Conservation (phyloP, 2,797 vertebrate genomes). For the Emydoidea blandingii region DNA sequence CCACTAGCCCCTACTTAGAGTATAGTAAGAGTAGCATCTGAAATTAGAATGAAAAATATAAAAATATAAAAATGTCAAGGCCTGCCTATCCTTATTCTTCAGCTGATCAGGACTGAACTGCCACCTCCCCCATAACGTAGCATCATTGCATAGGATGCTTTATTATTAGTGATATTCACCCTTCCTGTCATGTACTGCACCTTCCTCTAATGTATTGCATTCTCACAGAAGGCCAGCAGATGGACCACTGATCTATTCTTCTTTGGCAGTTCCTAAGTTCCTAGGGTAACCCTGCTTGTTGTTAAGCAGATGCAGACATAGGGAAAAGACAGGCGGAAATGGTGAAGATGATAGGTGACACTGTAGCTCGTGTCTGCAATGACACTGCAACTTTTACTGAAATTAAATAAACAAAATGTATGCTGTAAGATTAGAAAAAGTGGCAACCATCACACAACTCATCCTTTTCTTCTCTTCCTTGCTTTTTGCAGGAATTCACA, state of each 20-base stretch:
- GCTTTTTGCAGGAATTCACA: neutral
- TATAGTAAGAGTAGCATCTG: neutral
- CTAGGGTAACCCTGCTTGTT: neutral
- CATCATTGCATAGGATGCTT: neutral
- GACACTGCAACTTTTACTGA: neutral
- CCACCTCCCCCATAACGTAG: neutral
- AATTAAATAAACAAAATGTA: neutral
- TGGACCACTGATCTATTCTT: neutral
- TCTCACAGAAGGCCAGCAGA: neutral
- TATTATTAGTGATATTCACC: neutral
- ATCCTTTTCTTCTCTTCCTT: neutral
- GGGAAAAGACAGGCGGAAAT: neutral
- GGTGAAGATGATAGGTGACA: neutral
- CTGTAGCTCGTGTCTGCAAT: neutral
- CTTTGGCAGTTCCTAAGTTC: neutral
- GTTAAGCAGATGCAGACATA: neutral
- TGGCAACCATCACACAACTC: neutral
- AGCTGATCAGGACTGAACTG: neutral
- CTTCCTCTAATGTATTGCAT: neutral
- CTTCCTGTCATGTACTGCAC: neutral
- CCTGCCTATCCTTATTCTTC: neutral
- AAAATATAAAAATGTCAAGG: neutral
- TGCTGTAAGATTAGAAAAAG: neutral
- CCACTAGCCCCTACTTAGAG: neutral
- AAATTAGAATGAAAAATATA: neutral